phyloP scores from a whole-genome alignment of 2,797 vertebrate species.

The Erethizon dorsatum region DNA sequence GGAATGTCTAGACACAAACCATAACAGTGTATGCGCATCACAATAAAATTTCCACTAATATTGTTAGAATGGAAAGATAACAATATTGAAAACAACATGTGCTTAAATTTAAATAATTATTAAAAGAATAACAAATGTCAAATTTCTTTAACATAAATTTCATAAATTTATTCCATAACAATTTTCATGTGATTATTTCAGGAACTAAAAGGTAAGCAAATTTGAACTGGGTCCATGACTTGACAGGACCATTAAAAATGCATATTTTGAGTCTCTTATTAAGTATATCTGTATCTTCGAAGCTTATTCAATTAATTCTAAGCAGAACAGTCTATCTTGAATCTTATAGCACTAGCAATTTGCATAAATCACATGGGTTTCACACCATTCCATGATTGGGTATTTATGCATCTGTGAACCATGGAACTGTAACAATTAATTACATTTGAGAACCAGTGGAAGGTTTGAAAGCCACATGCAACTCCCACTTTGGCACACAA shows the following conservation, averaged over 20 bases:
- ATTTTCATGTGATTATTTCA: not conserved
- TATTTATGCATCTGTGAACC: conserved; percentile 1
- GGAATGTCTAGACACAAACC: not conserved
- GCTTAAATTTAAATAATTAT: conserved; percentile 25
- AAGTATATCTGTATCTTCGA: not conserved
- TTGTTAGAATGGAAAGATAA: not conserved
- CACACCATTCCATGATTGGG: fast-evolving
- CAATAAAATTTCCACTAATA: not conserved
- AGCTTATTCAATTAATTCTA: not conserved
- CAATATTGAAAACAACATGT: not conserved
- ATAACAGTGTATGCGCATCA: not conserved
- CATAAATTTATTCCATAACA: not conserved
- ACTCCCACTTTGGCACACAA: not conserved
- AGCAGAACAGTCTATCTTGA: not conserved
- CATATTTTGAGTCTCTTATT: not conserved
- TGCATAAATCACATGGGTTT: not conserved
- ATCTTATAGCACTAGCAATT: not conserved
- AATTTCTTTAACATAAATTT: not conserved
- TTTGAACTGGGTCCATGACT: not conserved
- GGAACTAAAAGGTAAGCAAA: not conserved
- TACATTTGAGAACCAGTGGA: not conserved
- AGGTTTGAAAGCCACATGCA: conserved; percentile 38
- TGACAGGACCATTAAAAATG: not conserved
- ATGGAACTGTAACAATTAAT: not conserved
- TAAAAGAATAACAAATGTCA: not conserved